Percentiles rank a stretch among this genome's conserved stretches.
These are phyloP conservation scores for Trissoscelio sp. DNA, from an alignment of 2,888 invertebrate species.

Conservation along the genomic window DNA sequence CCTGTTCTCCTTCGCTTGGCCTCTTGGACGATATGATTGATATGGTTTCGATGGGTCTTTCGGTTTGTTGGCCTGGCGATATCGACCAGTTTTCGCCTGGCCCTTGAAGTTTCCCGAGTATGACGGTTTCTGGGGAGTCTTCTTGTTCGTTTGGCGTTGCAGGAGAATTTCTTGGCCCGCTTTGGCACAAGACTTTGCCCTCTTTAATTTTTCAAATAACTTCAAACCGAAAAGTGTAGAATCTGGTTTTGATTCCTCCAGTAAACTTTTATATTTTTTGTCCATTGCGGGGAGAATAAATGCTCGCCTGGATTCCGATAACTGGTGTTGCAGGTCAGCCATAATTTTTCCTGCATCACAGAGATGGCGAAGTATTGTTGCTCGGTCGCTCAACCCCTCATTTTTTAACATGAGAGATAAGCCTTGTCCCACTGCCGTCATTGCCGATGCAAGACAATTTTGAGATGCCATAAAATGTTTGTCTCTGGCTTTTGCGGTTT, in stretches of 20 bases:
- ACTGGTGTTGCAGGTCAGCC: neutral
- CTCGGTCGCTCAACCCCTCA: neutral
- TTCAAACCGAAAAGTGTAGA: neutral
- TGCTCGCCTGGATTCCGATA: neutral
- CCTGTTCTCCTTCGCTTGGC: no score
- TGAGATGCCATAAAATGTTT: conserved; percentile 6
- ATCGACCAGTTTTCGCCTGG: conserved; percentile 7
- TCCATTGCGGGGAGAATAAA: conserved; percentile 1
- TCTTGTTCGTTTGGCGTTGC: neutral
- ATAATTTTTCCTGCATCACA: conserved; percentile 11
- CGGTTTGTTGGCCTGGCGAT: conserved; percentile 14
- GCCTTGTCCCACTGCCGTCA: conserved; percentile 11
- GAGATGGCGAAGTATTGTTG: neutral
- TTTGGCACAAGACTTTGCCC: conserved; percentile 13
- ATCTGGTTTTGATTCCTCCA: conserved; percentile 15
- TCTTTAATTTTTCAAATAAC: neutral
- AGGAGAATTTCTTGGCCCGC: conserved; percentile 5
- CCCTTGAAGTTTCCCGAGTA: conserved; percentile 16
- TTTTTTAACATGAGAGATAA: neutral
- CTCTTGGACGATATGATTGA: no score
- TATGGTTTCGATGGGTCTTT: neutral
- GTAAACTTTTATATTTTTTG: conserved; percentile 2
- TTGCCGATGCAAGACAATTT: neutral
- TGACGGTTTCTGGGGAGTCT: neutral
- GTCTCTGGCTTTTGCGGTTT: conserved; percentile 2